phyloP scores from a whole-genome alignment of 37 sponge, comb jelly and placozoan species.

The Bolinopsis microptera region DNA sequence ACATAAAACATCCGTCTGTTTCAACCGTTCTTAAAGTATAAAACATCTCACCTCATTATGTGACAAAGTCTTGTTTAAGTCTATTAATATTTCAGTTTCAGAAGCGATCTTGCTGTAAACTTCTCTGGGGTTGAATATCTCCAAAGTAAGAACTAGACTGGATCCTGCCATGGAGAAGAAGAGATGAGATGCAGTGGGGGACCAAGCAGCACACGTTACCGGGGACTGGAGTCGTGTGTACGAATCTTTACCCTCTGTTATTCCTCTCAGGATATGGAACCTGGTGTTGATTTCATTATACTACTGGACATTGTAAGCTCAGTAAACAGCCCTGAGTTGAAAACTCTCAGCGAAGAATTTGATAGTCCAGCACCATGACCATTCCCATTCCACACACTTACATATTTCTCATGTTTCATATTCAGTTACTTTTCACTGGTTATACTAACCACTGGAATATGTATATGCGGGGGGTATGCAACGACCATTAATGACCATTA shows the following conservation, averaged over 20 bases:
- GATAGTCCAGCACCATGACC: too few species aligned
- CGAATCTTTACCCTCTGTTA: constrained; percentile 27
- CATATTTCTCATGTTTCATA: too few species aligned
- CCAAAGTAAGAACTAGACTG: not conserved
- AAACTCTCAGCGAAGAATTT: too few species aligned
- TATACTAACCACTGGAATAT: too few species aligned
- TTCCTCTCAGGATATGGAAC: constrained; percentile 19
- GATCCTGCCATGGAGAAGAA: not conserved
- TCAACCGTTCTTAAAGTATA: too few species aligned
- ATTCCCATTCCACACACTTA: too few species aligned
- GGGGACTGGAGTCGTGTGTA: constrained; percentile 2
- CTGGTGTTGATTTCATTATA: not conserved
- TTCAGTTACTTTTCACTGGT: too few species aligned
- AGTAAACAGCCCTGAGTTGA: too few species aligned
- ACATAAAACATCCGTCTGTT: too few species aligned
- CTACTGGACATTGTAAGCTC: too few species aligned
- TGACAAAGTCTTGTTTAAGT: constrained; percentile 17
- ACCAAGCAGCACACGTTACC: constrained; percentile 40
- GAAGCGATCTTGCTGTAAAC: constrained; percentile 52
- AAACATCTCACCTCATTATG: constrained; percentile 16
- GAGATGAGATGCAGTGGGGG: constrained; percentile 38
- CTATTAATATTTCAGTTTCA: not conserved
- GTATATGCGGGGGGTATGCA: too few species aligned
- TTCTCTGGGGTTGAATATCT: constrained; percentile 3
- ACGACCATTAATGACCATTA: too few species aligned